phyloP scores from a whole-genome alignment of 2,797 vertebrate genomes.

The Gallinago stenura region DNA sequence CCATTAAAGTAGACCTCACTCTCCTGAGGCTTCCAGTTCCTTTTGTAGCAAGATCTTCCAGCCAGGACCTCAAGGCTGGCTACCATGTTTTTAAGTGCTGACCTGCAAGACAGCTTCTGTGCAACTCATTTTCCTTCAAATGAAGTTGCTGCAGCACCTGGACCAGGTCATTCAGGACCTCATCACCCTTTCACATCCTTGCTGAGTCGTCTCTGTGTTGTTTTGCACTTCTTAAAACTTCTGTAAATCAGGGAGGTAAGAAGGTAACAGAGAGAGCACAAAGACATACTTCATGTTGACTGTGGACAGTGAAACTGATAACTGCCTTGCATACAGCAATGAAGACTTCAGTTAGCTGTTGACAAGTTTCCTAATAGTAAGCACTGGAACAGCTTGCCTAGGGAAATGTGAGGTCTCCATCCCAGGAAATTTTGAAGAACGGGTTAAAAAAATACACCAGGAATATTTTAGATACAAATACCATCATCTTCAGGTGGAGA shows the following conservation, averaged over 20 bases:
- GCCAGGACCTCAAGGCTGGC: not conserved
- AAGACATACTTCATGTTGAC: not conserved
- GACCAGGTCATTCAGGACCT: not conserved
- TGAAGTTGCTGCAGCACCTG: not conserved
- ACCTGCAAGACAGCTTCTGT: not conserved
- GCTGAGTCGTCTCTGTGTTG: not conserved
- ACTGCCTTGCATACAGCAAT: not conserved
- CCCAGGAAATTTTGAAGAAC: not conserved
- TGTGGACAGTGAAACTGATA: not conserved
- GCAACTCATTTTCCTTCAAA: not conserved
- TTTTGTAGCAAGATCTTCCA: rapidly evolving
- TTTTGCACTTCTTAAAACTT: not conserved
- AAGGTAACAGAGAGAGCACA: not conserved
- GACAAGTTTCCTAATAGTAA: not conserved
- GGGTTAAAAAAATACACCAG: not conserved
- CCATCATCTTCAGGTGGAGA: not conserved
- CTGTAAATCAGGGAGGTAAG: not conserved
- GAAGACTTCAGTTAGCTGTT: not conserved
- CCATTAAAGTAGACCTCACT: not conserved
- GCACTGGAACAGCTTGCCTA: not conserved
- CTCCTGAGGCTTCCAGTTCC: not conserved
- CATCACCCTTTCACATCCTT: not conserved
- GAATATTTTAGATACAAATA: not conserved
- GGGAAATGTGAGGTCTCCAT: not conserved
- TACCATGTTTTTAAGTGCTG: not conserved